Evolutionary conservation across 2,888 invertebrate species (phyloP).

Genomic region (Cantharis rustica): DNA sequence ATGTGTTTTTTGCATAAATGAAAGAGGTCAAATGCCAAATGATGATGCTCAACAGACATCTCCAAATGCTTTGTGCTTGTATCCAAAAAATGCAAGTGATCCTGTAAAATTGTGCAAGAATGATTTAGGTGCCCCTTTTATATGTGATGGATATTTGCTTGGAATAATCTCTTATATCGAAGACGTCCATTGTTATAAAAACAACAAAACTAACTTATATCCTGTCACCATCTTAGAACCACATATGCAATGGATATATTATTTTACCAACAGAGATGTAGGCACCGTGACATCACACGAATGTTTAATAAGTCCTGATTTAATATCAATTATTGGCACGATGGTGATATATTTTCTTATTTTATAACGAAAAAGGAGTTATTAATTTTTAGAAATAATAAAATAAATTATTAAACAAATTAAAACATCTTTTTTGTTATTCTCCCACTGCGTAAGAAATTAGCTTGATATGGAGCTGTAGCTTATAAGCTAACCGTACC

Average conservation of each 20-base stretch:
- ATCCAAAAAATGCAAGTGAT: background rate
- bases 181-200: background rate
- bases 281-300: background rate
- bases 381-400: too few relatives aligned
- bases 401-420: too few relatives aligned
- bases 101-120: background rate
- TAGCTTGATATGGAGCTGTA: too few relatives aligned
- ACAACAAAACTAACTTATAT: background rate
- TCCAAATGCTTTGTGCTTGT: background rate
- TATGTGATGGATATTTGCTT: background rate
- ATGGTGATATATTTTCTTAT: background rate
- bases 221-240: background rate
- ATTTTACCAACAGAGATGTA: background rate
- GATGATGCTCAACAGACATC: too few relatives aligned
- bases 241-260: background rate
- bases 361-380: background rate
- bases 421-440: too few relatives aligned
- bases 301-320: background rate
- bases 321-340: background rate
- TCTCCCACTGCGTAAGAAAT: too few relatives aligned
- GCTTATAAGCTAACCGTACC: too few relatives aligned
- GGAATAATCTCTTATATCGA: background rate
- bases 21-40: too few relatives aligned
- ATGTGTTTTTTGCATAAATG: background rate
- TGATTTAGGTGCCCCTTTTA: background rate